Percentiles rank a stretch among this genome's conserved stretches.
Conservation (phyloP, 23 tunicate genomes). For the Phallusia fumigata region DNA sequence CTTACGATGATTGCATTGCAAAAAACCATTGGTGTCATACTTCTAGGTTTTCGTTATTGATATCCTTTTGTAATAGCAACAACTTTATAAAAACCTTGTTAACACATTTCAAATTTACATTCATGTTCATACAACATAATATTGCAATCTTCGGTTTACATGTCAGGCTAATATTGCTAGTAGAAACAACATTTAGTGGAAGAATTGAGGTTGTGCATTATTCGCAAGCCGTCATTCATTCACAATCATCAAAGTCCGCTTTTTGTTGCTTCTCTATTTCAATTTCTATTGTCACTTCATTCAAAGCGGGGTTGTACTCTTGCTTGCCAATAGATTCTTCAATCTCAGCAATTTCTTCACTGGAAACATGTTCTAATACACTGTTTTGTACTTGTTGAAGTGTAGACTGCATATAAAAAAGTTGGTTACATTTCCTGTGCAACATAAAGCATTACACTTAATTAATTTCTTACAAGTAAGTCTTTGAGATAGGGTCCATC, state of each 20-base stretch:
- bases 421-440: neutral
- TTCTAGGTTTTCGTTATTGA: too few species aligned
- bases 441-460: neutral
- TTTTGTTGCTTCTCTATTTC: neutral
- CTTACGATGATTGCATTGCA: too few species aligned
- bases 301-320: neutral
- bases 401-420: neutral
- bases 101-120: too few species aligned
- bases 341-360: neutral
- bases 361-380: neutral
- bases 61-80: too few species aligned
- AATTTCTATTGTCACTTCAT: slow-evolving; percentile 7
- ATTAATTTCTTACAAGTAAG: neutral
- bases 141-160: too few species aligned
- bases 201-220: too few species aligned
- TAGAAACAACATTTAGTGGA: too few species aligned
- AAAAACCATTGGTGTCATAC: too few species aligned
- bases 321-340: neutral
- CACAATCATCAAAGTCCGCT: neutral
- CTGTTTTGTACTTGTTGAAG: slow-evolving; percentile 9
- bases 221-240: neutral
- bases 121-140: too few species aligned
- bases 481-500: neutral
- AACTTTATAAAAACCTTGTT: too few species aligned
- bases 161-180: too few species aligned